Conservation (phyloP, 1,140 invertebrate genomes). For the Conus betulinus region DNA sequence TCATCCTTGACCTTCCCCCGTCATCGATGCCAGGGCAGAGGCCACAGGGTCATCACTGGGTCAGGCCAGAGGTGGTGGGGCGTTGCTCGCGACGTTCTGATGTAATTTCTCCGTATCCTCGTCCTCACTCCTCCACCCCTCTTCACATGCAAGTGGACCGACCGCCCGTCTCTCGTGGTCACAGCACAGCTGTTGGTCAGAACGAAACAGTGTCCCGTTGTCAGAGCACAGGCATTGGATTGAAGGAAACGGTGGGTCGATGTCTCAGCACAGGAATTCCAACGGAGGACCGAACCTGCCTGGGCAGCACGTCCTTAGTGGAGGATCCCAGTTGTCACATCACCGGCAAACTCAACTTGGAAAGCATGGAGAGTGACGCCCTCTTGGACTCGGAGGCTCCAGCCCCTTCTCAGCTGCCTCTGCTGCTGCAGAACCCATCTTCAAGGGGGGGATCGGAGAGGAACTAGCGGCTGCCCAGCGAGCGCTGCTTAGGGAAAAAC, state of each 20-base stretch:
- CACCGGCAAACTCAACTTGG: constrained; percentile 48
- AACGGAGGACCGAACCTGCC: constrained; percentile 5
- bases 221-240: constrained; percentile 28
- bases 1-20: constrained; percentile 12
- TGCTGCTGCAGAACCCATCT: background rate
- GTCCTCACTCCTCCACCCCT: constrained; percentile 2
- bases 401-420: background rate
- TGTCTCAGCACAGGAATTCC: constrained; percentile 25
- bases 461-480: constrained; percentile 47
- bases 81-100: background rate
- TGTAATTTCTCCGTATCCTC: background rate
- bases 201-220: background rate
- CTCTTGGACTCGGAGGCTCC: constrained; percentile 35
- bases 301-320: background rate
- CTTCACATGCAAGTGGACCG: constrained; percentile 26
- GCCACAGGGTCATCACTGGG: background rate
- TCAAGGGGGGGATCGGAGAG: constrained; percentile 44
- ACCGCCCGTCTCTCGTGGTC: background rate
- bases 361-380: constrained; percentile 57
- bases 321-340: background rate
- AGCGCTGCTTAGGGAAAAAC: constrained; percentile 52
- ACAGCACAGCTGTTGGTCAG: background rate
- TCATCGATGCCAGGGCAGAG: background rate
- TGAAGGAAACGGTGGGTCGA: background rate
- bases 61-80: background rate